Base-by-base conservation (phyloP, 1,140 invertebrate genomes). In the Apis dorsata region DNA sequence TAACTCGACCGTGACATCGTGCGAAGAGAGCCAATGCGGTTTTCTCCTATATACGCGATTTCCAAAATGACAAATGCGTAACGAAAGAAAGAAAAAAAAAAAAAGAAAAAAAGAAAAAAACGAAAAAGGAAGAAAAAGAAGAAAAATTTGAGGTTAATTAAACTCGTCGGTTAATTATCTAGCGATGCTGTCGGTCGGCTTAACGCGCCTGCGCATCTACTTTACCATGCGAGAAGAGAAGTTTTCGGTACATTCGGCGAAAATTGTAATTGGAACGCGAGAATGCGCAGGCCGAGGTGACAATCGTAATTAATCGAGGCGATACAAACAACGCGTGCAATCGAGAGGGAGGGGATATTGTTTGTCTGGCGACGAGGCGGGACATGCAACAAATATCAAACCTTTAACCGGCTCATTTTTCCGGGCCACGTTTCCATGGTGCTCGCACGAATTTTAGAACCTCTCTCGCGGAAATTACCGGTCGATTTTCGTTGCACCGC, bases 1-100 rank as follows among this genome's bases (percentile, higher is more conserved):
- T 91, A 92, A 90, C 90, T 91, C 91, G 91, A 91, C 91, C 91
- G 86, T 92, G 91, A 92, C 91, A 92, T 88, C 90, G 86, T 89
- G 82, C 86, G 88, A 86, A 65, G 28, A 34, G 28, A 17, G 10
- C 17, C 51, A 60, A n/a, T 10, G 66, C 65, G 55, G 72, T 65
- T 81, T 49, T 68, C 81, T 77, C 74, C 84, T 79, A 63, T 44
- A 7, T 44, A 7, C 34, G 4, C 84, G 85, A 89, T 88, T n/a
- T 62, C 24, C 59, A 63, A 11, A 4, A 34, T 11, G 78, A 72
- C 51, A 51, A 53, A 55, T 44, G 7, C 5, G 2, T 0, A 44
- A 7, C 0, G 11, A 4, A 8, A 13, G n/a, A 2, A 1, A 13
- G 10, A n/a, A 69, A 69, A 49, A 7, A 15, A 44, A 49, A n/a